Conservation (phyloP, 1,140 invertebrate species). For the Bemisia tabaci region DNA sequence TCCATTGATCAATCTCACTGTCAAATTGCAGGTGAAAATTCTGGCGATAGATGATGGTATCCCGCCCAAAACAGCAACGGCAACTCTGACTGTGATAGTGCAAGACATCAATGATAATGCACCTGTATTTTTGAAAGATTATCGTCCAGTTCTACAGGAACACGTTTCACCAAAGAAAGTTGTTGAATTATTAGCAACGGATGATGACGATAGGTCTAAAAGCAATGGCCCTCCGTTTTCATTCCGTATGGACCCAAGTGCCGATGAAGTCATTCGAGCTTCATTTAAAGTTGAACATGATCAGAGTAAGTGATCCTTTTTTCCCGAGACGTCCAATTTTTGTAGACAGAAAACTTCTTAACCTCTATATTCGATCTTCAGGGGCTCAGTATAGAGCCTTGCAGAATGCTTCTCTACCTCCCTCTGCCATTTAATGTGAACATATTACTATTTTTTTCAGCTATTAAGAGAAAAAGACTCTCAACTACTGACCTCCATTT, state of each 20-base stretch:
- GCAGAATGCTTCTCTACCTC: too few species aligned
- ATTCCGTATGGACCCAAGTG: slow-evolving; percentile 81
- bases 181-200: slow-evolving; percentile 84
- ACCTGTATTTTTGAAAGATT: slow-evolving; percentile 81
- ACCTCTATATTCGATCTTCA: too few species aligned
- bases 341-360: too few species aligned
- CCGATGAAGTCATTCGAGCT: slow-evolving; percentile 77
- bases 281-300: slow-evolving; percentile 91
- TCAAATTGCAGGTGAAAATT: slow-evolving; percentile 86
- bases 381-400: too few species aligned
- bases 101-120: slow-evolving; percentile 94
- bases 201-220: slow-evolving; percentile 87
- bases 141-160: slow-evolving; percentile 81
- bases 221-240: slow-evolving; percentile 91
- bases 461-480: too few species aligned
- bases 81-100: slow-evolving; percentile 86
- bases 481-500: too few species aligned
- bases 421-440: too few species aligned
- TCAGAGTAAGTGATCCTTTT: slow-evolving; percentile 52
- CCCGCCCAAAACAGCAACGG: slow-evolving; percentile 87
- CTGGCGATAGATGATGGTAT: slow-evolving; percentile 88
- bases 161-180: slow-evolving; percentile 78
- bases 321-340: background rate
- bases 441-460: too few species aligned
- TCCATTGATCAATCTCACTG: too few species aligned